Conservation (phyloP, 2,888 invertebrate genomes). For the Oxyscelio sp. region DNA sequence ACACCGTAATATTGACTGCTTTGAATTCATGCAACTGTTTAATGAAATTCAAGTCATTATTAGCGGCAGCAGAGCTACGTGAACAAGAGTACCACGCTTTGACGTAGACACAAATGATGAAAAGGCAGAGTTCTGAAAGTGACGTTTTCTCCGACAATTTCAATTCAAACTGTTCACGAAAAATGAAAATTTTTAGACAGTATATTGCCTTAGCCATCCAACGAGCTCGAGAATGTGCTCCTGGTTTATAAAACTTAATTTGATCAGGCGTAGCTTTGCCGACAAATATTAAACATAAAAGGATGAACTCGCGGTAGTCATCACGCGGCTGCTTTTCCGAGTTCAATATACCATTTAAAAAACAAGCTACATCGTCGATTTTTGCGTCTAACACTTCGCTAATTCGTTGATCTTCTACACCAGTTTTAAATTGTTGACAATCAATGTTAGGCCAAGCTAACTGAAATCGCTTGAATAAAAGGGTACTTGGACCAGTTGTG, state of each 20-base stretch:
- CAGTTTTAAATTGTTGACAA: conserved; percentile 50
- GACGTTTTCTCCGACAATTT: conserved; percentile 12
- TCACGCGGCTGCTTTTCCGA: conserved; percentile 64
- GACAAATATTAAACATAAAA: conserved; percentile 76
- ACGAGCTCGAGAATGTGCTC: conserved; percentile 78
- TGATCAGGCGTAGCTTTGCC: conserved; percentile 63
- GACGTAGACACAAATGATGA: conserved; percentile 14
- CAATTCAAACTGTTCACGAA: conserved; percentile 73
- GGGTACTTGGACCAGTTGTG: neutral
- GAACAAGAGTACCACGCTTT: conserved; percentile 23
- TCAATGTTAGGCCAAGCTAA: conserved; percentile 57
- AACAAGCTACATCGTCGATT: conserved; percentile 21
- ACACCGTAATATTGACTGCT: neutral
- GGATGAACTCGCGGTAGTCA: conserved; percentile 75
- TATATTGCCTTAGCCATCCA: conserved; percentile 78
- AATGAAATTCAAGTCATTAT: conserved; percentile 28
- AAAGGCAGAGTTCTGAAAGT: conserved; percentile 20
- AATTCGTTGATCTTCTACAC: conserved; percentile 28
- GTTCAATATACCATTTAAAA: conserved; percentile 32
- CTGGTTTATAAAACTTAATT: conserved; percentile 74
- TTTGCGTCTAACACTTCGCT: conserved; percentile 34
- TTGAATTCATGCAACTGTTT: conserved; percentile 14
- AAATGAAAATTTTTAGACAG: conserved; percentile 71
- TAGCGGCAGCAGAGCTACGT: conserved; percentile 5
- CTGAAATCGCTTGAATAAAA: conserved; percentile 71